These are phyloP conservation scores for Crematogaster levior DNA, from an alignment of 2,888 invertebrate species.

Conservation along the genomic window DNA sequence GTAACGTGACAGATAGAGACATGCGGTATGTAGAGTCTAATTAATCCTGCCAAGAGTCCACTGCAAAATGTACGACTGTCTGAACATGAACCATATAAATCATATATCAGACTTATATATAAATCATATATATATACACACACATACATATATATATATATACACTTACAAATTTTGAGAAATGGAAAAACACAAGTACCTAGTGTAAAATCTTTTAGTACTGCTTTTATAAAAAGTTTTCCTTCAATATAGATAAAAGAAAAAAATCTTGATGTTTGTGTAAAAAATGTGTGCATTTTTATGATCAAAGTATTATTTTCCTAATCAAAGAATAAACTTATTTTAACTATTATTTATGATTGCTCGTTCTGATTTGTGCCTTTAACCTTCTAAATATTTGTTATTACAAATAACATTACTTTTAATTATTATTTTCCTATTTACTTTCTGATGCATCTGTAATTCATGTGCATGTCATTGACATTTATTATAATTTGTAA, in stretches of 20 bases:
- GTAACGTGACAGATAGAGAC: conserved; percentile 30
- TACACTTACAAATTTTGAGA: neutral
- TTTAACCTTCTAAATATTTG: no score
- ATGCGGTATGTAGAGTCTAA: conserved; percentile 1
- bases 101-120: no score
- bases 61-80: neutral
- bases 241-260: neutral
- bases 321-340: no score
- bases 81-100: neutral
- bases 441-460: no score
- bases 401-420: no score
- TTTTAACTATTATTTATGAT: no score
- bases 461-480: neutral
- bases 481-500: neutral
- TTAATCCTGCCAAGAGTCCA: neutral
- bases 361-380: no score
- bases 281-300: neutral
- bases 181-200: neutral
- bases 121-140: no score
- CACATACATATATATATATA: no score
- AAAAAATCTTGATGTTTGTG: neutral
- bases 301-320: neutral
- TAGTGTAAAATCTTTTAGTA: neutral
- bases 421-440: no score
- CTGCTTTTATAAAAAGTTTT: neutral